phyloP scores from a whole-genome alignment of 2,797 vertebrate genomes.

The Brachyrhaphis roseni region DNA sequence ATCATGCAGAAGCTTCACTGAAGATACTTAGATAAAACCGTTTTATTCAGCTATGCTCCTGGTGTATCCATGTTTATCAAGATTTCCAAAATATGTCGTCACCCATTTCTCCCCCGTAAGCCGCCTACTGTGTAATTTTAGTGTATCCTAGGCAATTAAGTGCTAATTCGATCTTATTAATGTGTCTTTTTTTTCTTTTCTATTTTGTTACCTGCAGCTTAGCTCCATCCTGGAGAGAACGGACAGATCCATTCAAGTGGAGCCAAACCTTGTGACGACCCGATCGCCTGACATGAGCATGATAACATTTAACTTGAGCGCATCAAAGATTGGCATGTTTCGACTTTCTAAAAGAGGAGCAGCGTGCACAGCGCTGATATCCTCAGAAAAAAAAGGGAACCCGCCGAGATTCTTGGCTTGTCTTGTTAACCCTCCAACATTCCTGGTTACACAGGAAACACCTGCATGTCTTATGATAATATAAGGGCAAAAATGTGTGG shows the following conservation, averaged over 20 bases:
- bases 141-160: conserved; percentile 25
- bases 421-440: conserved; percentile 45
- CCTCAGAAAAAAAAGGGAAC: conserved; percentile 31
- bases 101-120: conserved; percentile 31
- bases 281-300: conserved; percentile 64
- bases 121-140: conserved; percentile 39
- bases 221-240: conserved; percentile 44
- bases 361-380: conserved; percentile 52
- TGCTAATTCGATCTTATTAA: conserved; percentile 44
- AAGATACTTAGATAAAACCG: conserved; percentile 1
- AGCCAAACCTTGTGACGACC: conserved; percentile 64
- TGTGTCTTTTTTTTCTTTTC: conserved; percentile 43
- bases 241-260: conserved; percentile 55
- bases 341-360: conserved; percentile 55
- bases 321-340: conserved; percentile 65
- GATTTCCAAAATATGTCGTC: conserved; percentile 44
- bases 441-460: conserved; percentile 20
- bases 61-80: conserved; percentile 30
- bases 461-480: conserved; percentile 25
- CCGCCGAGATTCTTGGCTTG: conserved; percentile 20
- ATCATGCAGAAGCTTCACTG: conserved; percentile 18
- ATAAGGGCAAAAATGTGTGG: conserved; percentile 31
- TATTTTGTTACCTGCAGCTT: conserved; percentile 41
- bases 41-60: background rate
- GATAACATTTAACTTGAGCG: conserved; percentile 70